Evolutionary conservation across 2,113 vertebrate genomes (phyloP), one percentile per base, ranked within the genome.

Genomic region (Cricetomys ansorgei): DNA sequence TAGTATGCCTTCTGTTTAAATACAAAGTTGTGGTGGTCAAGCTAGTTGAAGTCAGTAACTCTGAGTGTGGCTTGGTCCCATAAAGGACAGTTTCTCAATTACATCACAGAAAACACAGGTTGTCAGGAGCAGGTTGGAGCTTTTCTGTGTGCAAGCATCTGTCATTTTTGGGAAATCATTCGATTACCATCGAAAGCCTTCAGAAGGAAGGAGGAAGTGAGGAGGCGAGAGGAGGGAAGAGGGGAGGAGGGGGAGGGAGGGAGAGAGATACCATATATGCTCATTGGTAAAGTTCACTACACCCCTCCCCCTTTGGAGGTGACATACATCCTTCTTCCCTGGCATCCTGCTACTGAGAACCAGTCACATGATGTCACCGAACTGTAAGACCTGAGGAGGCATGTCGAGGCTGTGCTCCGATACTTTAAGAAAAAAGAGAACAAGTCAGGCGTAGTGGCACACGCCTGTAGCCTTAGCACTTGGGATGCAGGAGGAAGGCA

Each of bases 1-100:
- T 96, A 57, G 5, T 89, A 19, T 92, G 55, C 34, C 40, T 95
- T 89, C 40, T 96, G 31, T 84, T 72, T 90, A 88, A 95, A 59
- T 87, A 76, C 92, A 88, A 87, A 85, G 75, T 62, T 40, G 23
- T 89, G 10, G 23, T 76, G 89, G 73, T 93, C 23, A 67, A 31
- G 5, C 50, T 81, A 86, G 43, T 69, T 25, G 64, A 50, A 69
- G 65, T 13, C 75, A 95, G 40, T 69, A 91, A 91, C 23, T 16
- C 37, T 65, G 80, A 89, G 69, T 34, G 27, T 97, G 57, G 31
- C 81, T 90, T 23, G 79, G 15, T 17, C 69, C 50, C 53, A 15
- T 76, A 76, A 92, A 87, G 34, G 29, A 53, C 77, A 21, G 48
- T 81, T 95, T 65, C 55, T 81, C 19, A n/a, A 3, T 76, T 53